Evolutionary conservation across 2,797 vertebrate genomes (phyloP).

Genomic region (Oophaga sylvatica): DNA sequence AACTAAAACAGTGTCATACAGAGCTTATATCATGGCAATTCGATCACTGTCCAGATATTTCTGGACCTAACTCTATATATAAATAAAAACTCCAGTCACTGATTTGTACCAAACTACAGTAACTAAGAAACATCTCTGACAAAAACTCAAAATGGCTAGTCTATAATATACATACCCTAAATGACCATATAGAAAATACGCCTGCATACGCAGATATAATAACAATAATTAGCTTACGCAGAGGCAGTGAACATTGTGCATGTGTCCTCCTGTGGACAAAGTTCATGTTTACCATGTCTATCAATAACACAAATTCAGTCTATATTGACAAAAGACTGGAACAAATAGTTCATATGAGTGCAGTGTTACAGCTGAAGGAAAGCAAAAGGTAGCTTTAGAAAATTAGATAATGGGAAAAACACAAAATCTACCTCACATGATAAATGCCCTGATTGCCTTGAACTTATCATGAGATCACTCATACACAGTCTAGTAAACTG

Average conservation of each 20-base stretch:
- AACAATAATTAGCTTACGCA: not conserved
- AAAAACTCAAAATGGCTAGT: no score
- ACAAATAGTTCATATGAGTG: not conserved
- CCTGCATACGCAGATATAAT: not conserved
- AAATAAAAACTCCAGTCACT: no score
- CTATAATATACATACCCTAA: no score
- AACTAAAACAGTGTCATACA: no score
- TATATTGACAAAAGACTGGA: slow-evolving; percentile 34
- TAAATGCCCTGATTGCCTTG: not conserved
- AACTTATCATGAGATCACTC: not conserved
- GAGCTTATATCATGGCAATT: no score
- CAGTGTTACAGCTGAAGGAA: not conserved
- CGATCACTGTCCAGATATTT: no score
- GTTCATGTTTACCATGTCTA: slow-evolving; percentile 12
- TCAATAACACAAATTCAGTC: slow-evolving; percentile 3
- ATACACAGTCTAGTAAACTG: no score
- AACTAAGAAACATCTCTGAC: no score
- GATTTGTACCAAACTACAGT: no score
- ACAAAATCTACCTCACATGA: not conserved
- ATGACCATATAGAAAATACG: not conserved
- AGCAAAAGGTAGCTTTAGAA: not conserved
- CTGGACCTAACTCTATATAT: no score
- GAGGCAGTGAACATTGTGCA: not conserved
- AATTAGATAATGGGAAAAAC: slow-evolving; percentile 11
- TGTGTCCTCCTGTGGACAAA: not conserved